Evolutionary conservation across 2,113 vertebrate genomes (phyloP), one percentile per base, ranked within the genome.

Genomic region (Poecile atricapillus): DNA sequence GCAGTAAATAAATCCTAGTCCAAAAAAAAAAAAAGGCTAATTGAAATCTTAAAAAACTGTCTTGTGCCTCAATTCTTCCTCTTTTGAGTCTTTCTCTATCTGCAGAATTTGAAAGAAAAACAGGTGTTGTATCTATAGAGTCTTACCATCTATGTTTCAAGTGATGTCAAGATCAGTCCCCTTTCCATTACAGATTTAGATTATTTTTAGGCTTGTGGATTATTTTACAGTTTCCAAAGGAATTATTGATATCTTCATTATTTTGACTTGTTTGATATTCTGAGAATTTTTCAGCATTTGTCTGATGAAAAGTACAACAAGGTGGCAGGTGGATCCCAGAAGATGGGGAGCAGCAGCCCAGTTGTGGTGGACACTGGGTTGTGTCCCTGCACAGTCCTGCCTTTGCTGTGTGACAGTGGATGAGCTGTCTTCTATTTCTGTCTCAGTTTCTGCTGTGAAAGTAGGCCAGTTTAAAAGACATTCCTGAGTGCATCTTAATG

Each of bases 41-140:
- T 97, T 96, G 88, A 97, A 96, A 93, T 97, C 70, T 97, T 98
- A 93, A 89, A 97, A 94, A 97, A 86, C 39, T 85, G 49, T 97
- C 86, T 94, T 95, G 47, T 82, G 90, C 88, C 93, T 90, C 56
- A 78, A 0, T 94, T 96, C 79, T 92, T 94, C 55, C 75, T 47
- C 55, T 91, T 96, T 95, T 79, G 46, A 90, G 56, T 97, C 56
- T 70, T 24, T 87, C 78, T 82, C 33, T 52, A 56, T 87, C 19
- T 62, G 25, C 87, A 94, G 63, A 73, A 82, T 87, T 89, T 94
- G 49, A 95, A 93, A 83, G 82, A 87, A 73, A 96, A 91, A 53
- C 91, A 94, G 93, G 80, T 87, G 85, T 53, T 83, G 11, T 15
- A 70, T 83, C 49, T 87, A 64, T 60, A 82, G 83, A 71, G 43